Evolutionary conservation across 30 jellyfish, hydroid and myxozoan genomes (phyloP).

Genomic region (Aurelia aurita): DNA sequence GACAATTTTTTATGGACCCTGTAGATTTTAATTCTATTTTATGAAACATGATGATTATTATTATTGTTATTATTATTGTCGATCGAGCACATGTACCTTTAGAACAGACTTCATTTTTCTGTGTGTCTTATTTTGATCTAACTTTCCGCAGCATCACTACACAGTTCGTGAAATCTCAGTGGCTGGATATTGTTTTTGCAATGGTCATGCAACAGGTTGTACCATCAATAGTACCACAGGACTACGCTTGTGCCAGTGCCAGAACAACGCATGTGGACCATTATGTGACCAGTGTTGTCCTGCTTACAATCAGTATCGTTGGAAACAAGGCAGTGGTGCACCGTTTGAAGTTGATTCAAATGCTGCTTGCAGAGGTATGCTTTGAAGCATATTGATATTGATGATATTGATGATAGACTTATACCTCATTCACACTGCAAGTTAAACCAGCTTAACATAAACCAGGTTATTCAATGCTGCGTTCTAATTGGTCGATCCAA

Average conservation of each 20-base stretch:
- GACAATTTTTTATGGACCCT: no score
- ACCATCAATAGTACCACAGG: slow-evolving; percentile 65
- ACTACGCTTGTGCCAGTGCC: slow-evolving; percentile 66
- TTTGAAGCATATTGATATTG: not conserved
- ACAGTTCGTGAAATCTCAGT: slow-evolving; percentile 72
- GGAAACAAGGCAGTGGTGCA: slow-evolving; percentile 77
- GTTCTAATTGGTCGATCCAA: no score
- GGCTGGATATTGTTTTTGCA: slow-evolving; percentile 84
- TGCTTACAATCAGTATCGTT: slow-evolving; percentile 83
- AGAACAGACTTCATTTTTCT: no score
- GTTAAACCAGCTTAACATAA: no score
- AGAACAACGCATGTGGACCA: slow-evolving; percentile 91
- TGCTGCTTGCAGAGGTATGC: slow-evolving; percentile 85
- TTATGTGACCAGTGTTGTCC: slow-evolving; percentile 86
- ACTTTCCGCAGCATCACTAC: slow-evolving; percentile 77
- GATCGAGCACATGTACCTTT: no score
- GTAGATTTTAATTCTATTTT: no score
- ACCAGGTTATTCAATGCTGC: no score
- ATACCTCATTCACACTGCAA: no score
- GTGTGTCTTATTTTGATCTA: not conserved
- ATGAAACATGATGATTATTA: not conserved
- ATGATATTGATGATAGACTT: not conserved
- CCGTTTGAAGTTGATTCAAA: slow-evolving; percentile 82
- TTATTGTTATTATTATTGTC: not conserved
- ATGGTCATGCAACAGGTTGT: slow-evolving; percentile 92